phyloP scores from a whole-genome alignment of 2,888 invertebrate species.

The Chymomyza caudatula region DNA sequence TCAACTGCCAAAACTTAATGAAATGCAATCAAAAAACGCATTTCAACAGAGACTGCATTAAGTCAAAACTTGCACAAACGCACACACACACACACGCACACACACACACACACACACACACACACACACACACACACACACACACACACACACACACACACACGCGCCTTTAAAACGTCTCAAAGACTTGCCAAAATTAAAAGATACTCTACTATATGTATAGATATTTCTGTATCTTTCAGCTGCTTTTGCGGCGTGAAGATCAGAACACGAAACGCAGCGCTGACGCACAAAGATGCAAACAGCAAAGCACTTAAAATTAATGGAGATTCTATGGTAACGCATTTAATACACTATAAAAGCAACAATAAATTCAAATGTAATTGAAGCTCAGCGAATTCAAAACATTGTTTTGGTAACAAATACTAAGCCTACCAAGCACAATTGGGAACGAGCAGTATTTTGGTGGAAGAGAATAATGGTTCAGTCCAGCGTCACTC shows the following conservation, averaged over 20 bases:
- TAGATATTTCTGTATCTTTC: background rate
- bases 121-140: background rate
- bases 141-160: background rate
- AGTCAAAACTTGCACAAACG: slow-evolving; percentile 21
- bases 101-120: background rate
- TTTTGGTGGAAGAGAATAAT: no score
- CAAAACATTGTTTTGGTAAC: no score
- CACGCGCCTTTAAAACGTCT: background rate
- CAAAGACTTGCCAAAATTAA: background rate
- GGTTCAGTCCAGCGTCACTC: no score
- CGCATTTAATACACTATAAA: background rate
- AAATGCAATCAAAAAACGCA: slow-evolving; percentile 70
- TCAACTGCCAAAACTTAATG: slow-evolving; percentile 43
- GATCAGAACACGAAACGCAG: slow-evolving; percentile 48
- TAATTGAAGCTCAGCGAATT: no score
- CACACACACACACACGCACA: background rate
- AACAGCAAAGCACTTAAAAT: slow-evolving; percentile 1
- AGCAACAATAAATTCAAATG: background rate
- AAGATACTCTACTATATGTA: background rate
- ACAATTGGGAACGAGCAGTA: no score
- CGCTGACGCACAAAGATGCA: slow-evolving; percentile 57
- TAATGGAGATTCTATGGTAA: background rate
- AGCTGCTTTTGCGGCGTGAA: slow-evolving; percentile 21
- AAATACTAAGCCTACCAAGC: no score
- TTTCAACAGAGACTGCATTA: slow-evolving; percentile 63